A percentile compares a stretch with the other conserved stretches of the same genome.
phyloP scores from a whole-genome alignment of 2,113 vertebrate genomes.

The Nyctereutes procyonoides region DNA sequence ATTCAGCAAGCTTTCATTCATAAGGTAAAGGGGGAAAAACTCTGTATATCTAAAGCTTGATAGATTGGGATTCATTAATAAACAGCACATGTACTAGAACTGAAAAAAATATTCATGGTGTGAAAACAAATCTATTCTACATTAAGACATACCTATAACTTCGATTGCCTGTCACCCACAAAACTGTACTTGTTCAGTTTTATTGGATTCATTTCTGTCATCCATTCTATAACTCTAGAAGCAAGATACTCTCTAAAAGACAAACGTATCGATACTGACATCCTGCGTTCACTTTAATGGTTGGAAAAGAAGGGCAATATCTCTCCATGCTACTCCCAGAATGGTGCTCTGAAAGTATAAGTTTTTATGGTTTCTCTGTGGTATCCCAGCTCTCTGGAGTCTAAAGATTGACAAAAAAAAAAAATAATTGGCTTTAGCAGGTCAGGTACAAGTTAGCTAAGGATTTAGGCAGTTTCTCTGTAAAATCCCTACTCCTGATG shows the following conservation, averaged over 20 bases:
- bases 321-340: neutral
- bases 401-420: neutral
- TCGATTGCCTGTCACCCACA: neutral
- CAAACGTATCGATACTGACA: neutral
- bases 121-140: slow-evolving; percentile 19
- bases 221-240: neutral
- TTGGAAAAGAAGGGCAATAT: neutral
- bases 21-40: neutral
- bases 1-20: neutral
- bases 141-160: neutral
- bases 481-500: neutral
- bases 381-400: neutral
- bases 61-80: slow-evolving; percentile 29
- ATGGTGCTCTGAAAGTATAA: neutral
- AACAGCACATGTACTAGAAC: neutral
- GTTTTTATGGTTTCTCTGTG: neutral
- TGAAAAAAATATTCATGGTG: neutral
- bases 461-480: neutral
- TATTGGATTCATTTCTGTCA: neutral
- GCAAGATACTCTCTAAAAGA: neutral
- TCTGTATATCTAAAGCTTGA: neutral
- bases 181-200: neutral
- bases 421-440: neutral
- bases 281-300: too few relatives aligned
- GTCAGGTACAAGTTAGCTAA: neutral